phyloP scores from a whole-genome alignment of 2,113 vertebrate species.

The Syrrhaptes paradoxus region DNA sequence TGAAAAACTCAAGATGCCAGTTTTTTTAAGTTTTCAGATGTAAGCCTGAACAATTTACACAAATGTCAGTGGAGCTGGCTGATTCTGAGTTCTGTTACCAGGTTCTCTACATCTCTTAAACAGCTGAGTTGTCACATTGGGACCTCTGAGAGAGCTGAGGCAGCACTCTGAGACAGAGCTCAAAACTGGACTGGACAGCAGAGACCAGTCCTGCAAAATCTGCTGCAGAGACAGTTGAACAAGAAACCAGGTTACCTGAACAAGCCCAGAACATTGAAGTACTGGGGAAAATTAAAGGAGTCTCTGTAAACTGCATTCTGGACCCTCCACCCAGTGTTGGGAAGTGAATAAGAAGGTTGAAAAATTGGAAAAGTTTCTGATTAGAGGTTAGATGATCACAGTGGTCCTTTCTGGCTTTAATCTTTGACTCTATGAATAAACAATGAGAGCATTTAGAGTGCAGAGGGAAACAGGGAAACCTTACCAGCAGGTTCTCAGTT shows the following conservation, averaged over 20 bases:
- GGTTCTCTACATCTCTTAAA: neutral
- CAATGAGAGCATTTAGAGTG: constrained; percentile 59
- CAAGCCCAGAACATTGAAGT: neutral
- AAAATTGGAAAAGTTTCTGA: constrained; percentile 26
- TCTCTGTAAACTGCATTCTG: neutral
- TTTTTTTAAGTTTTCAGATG: neutral
- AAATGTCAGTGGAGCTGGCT: neutral
- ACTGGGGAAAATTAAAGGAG: neutral
- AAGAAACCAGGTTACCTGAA: neutral
- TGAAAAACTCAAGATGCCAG: neutral
- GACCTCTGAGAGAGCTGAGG: neutral
- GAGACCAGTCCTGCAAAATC: neutral
- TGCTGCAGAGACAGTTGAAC: neutral
- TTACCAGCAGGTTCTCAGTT: constrained; percentile 53
- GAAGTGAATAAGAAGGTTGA: neutral
- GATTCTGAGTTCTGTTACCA: neutral
- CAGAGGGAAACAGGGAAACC: constrained; percentile 15
- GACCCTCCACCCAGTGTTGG: neutral
- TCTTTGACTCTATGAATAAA: constrained; percentile 61
- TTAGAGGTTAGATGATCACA: constrained; percentile 46
- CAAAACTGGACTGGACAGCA: neutral
- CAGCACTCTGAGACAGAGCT: fast-evolving
- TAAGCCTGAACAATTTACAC: neutral
- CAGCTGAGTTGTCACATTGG: neutral
- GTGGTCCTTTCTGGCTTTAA: constrained; percentile 44